A percentile compares a stretch with the other conserved stretches of the same genome.
Evolutionary conservation across 2,113 vertebrate species (phyloP).

Genomic region (Grallaria varia): DNA sequence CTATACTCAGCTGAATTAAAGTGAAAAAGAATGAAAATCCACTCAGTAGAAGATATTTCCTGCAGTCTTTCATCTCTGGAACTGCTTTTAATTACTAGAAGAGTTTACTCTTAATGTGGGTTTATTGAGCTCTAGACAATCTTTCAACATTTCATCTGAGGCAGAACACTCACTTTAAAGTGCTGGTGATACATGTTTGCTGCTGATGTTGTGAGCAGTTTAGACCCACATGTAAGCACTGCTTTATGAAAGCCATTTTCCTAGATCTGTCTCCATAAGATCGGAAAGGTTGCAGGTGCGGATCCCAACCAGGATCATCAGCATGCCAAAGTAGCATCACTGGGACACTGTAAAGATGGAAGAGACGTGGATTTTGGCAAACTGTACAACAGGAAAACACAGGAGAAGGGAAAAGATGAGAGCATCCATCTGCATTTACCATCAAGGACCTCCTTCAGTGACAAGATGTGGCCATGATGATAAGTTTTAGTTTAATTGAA

Average conservation of each 20-base stretch:
- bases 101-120: not conserved
- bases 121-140: not conserved
- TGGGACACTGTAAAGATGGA: not conserved
- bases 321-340: not conserved
- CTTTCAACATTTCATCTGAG: not conserved
- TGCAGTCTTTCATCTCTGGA: not conserved
- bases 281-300: not conserved
- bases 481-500: not conserved
- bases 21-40: not conserved
- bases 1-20: not conserved
- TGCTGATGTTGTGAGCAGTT: not conserved
- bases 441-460: not conserved
- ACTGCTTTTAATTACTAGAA: constrained; percentile 14
- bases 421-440: not conserved
- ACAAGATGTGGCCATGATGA: not conserved
- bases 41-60: not conserved
- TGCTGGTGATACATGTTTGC: not conserved
- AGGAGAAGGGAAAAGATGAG: not conserved
- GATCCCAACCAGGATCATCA: not conserved
- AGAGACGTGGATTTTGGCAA: not conserved
- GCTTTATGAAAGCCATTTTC: not conserved
- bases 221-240: not conserved
- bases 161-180: not conserved
- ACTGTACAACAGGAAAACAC: not conserved
- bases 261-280: not conserved